phyloP scores from a whole-genome alignment of 2,113 vertebrate species.

The human region DNA sequence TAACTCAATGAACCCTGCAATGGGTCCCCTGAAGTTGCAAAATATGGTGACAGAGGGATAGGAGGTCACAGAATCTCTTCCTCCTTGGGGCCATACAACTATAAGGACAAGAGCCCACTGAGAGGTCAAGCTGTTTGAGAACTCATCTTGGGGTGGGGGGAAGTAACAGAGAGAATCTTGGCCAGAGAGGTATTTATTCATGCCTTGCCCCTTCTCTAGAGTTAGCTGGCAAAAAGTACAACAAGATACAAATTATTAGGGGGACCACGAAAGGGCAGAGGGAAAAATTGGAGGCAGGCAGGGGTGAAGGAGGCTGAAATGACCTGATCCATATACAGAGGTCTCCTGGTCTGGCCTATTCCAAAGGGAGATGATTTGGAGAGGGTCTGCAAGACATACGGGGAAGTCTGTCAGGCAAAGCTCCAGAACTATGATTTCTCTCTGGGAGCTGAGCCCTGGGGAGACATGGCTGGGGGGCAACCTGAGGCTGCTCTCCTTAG shows the following conservation, averaged over 20 bases:
- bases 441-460: neutral
- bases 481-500: neutral
- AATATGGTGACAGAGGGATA: neutral
- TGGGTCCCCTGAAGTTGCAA: neutral
- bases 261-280: neutral
- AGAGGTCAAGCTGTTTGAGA: neutral
- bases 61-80: neutral
- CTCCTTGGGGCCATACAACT: neutral
- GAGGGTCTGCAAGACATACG: neutral
- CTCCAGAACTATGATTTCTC: neutral
- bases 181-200: neutral
- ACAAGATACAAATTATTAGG: neutral
- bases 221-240: neutral
- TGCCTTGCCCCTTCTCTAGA: neutral
- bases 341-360: neutral
- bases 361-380: neutral
- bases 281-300: neutral
- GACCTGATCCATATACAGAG: neutral
- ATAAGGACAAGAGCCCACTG: neutral
- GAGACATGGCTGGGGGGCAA: neutral
- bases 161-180: neutral
- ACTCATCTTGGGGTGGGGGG: neutral
- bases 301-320: neutral
- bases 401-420: neutral
- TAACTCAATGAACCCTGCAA: neutral